A percentile compares a stretch with the other conserved stretches of the same genome.
phyloP scores from a whole-genome alignment of 1,140 invertebrate species.

The Aphis craccivora region DNA sequence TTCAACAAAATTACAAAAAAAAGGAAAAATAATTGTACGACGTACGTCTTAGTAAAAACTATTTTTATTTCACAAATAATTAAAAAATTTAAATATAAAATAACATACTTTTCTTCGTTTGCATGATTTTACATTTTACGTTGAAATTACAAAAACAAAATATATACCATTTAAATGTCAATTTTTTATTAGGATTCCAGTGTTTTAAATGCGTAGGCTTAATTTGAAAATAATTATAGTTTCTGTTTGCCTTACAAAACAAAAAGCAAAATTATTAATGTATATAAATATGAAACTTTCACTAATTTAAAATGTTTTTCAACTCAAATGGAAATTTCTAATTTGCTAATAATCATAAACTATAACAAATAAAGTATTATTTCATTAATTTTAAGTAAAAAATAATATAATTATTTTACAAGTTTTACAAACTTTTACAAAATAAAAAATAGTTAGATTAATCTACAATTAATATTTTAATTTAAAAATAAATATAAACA shows the following conservation, averaged over 20 bases:
- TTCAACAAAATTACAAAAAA: not conserved
- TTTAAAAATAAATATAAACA: not conserved
- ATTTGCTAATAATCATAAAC: not conserved
- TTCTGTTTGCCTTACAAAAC: not conserved
- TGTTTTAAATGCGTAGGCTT: not conserved
- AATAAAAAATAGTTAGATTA: not conserved
- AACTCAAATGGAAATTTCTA: not conserved
- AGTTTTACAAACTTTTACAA: not conserved
- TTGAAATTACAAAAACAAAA: conserved; percentile 8
- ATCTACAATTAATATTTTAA: not conserved
- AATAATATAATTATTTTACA: not conserved
- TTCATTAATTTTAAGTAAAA: not conserved
- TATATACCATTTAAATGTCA: not conserved
- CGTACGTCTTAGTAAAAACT: not conserved
- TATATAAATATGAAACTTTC: not conserved
- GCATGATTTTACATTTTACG: not conserved
- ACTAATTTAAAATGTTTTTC: conserved; percentile 18
- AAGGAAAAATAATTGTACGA: not conserved
- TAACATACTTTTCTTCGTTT: not conserved
- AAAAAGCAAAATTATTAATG: conserved; percentile 1
- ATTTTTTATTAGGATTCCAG: not conserved
- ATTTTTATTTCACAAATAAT: not conserved
- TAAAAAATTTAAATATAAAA: not conserved
- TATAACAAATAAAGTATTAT: not conserved
- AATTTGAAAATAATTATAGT: not conserved